phyloP scores from a whole-genome alignment of 2,888 invertebrate species.

The Catocala sponsa region DNA sequence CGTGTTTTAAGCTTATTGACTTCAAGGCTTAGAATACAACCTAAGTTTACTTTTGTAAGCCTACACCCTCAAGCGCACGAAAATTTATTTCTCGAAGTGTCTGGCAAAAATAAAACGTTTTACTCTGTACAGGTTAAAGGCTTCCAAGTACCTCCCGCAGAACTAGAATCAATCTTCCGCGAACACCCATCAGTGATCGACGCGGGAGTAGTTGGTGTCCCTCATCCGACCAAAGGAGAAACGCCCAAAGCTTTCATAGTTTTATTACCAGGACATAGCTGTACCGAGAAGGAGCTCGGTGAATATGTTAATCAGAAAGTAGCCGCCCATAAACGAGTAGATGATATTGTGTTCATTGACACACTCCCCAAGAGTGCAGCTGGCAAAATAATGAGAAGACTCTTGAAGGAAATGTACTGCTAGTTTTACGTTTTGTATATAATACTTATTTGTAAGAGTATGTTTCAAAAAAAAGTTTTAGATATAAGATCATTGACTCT shows the following conservation, averaged over 20 bases:
- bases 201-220: constrained; percentile 94
- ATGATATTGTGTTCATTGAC: constrained; percentile 90
- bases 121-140: constrained; percentile 87
- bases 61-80: too few species aligned
- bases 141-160: constrained; percentile 96
- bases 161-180: constrained; percentile 93
- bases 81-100: too few species aligned
- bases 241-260: constrained; percentile 93
- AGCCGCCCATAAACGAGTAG: constrained; percentile 92
- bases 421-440: constrained; percentile 28
- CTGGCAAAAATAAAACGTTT: too few species aligned
- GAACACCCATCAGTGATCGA: constrained; percentile 93
- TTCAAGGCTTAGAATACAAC: too few species aligned
- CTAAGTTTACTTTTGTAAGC: not conserved
- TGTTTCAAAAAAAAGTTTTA: too few species aligned
- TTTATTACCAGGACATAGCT: constrained; percentile 62
- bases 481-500: too few species aligned
- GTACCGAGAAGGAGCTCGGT: constrained; percentile 86
- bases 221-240: constrained; percentile 91
- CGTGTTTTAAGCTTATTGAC: too few species aligned
- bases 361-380: constrained; percentile 92
- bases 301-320: constrained; percentile 91
- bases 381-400: constrained; percentile 93
- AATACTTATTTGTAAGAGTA: not conserved
- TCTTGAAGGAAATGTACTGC: constrained; percentile 82